Conservation (phyloP, 2,797 vertebrate genomes). For the Enoplosus armatus region DNA sequence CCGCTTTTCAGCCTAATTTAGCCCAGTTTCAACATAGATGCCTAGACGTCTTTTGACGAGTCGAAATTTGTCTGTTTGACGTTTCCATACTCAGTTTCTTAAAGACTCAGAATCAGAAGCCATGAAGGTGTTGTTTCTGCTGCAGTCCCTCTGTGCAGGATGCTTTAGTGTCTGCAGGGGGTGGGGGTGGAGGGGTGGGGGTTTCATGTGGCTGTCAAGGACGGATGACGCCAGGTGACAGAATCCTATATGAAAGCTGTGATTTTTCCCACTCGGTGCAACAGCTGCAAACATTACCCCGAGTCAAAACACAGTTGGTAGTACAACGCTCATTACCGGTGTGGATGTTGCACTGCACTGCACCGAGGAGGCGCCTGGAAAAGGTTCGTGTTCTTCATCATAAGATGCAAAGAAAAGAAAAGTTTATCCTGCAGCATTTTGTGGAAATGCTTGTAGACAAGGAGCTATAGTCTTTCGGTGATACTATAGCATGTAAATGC, state of each 20-base stretch:
- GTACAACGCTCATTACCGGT: not conserved
- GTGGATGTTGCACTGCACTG: not conserved
- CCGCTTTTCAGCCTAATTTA: not conserved
- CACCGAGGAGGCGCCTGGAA: too few relatives aligned
- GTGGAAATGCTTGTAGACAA: not conserved
- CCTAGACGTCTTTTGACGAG: not conserved
- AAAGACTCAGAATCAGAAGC: not conserved
- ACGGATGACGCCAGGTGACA: constrained; percentile 41
- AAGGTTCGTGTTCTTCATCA: too few relatives aligned
- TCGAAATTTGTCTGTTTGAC: not conserved
- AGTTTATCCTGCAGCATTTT: not conserved
- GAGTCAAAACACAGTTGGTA: not conserved
- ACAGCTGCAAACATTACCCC: constrained; percentile 40
- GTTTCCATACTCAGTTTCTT: not conserved
- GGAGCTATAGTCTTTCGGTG: not conserved
- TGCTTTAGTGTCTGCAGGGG: constrained; percentile 11
- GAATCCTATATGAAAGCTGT: constrained; percentile 18
- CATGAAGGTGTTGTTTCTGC: not conserved
- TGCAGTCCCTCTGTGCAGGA: not conserved
- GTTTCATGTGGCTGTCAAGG: not conserved
- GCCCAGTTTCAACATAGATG: not conserved
- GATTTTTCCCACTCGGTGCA: constrained; percentile 25
- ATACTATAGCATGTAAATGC: not conserved
- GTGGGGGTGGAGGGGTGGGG: not conserved
- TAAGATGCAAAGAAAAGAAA: too few relatives aligned